These are phyloP conservation scores for Drosophila nigrodunni DNA, from an alignment of 1,140 invertebrate genomes.

Conservation along the genomic window DNA sequence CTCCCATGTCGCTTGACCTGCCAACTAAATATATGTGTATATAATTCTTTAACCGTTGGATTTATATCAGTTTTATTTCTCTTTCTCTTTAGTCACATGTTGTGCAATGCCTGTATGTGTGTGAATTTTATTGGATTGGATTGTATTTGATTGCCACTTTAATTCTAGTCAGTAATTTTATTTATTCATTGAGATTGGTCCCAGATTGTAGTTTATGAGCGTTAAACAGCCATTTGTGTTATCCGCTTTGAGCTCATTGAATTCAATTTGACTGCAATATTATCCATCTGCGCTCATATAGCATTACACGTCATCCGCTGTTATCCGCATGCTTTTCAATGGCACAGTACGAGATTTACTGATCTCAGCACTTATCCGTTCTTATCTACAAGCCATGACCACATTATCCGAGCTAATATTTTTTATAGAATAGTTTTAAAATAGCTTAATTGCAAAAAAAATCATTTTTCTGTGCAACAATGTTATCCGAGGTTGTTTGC, in stretches of 20 bases:
- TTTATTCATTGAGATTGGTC: slow-evolving; percentile 21
- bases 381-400: background rate
- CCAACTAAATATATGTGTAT: slow-evolving; percentile 5
- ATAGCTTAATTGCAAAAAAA: background rate
- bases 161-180: slow-evolving; percentile 18
- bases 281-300: background rate
- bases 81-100: slow-evolving; percentile 29
- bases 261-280: slow-evolving; percentile 15
- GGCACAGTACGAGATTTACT: background rate
- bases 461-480: background rate
- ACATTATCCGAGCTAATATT: background rate
- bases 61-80: slow-evolving; percentile 22
- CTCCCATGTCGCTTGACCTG: slow-evolving; percentile 28
- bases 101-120: slow-evolving; percentile 21
- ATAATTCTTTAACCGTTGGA: slow-evolving; percentile 7
- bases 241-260: slow-evolving; percentile 17
- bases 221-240: slow-evolving; percentile 5
- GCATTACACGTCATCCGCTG: background rate
- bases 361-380: slow-evolving; percentile 4
- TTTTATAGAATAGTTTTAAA: slow-evolving; percentile 1
- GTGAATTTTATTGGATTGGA: slow-evolving; percentile 16
- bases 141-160: slow-evolving; percentile 8
- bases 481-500: slow-evolving; percentile 5
- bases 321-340: background rate
- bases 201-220: slow-evolving; percentile 21